These are phyloP conservation scores for Crossaster papposus DNA, from an alignment of 53 echinoderm and acorn worm species.

Conservation along the genomic window DNA sequence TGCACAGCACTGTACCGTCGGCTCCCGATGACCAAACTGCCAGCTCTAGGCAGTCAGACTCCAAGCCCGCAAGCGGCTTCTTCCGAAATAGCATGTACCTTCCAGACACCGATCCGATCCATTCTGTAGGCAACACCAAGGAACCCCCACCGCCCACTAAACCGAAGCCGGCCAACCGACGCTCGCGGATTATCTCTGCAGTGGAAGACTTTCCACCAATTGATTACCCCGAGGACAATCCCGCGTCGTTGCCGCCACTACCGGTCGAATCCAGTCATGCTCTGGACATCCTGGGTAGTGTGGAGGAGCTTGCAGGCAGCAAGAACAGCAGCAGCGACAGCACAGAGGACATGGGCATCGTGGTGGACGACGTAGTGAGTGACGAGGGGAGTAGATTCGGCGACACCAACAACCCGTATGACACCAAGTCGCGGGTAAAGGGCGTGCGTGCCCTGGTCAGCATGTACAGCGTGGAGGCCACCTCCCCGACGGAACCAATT, in stretches of 20 bases:
- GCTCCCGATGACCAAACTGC: neutral
- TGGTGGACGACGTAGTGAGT: conserved; percentile 28
- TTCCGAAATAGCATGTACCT: conserved; percentile 65
- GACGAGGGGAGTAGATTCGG: conserved; percentile 40
- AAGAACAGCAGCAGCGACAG: conserved; percentile 39
- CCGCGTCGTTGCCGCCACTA: neutral
- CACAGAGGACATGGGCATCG: conserved; percentile 63
- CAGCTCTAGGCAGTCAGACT: neutral
- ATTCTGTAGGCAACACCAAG: conserved; percentile 21
- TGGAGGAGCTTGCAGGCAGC: conserved; percentile 15
- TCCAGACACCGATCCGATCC: conserved; percentile 61
- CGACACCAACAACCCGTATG: conserved; percentile 23
- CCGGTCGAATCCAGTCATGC: conserved; percentile 9
- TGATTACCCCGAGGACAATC: neutral
- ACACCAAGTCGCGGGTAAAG: conserved; percentile 47
- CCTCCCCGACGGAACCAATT: conserved; percentile 10
- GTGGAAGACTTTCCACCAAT: neutral
- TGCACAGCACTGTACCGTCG: conserved; percentile 53
- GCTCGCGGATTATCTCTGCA: conserved; percentile 21
- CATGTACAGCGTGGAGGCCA: conserved; percentile 42
- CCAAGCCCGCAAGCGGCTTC: conserved; percentile 46
- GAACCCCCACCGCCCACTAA: conserved; percentile 62
- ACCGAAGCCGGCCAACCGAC: conserved; percentile 61
- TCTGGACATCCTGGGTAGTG: neutral
- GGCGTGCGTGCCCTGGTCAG: conserved; percentile 53